Evolutionary conservation across 2,797 vertebrate genomes (phyloP).

Genomic region (Pempheris klunzingeri): DNA sequence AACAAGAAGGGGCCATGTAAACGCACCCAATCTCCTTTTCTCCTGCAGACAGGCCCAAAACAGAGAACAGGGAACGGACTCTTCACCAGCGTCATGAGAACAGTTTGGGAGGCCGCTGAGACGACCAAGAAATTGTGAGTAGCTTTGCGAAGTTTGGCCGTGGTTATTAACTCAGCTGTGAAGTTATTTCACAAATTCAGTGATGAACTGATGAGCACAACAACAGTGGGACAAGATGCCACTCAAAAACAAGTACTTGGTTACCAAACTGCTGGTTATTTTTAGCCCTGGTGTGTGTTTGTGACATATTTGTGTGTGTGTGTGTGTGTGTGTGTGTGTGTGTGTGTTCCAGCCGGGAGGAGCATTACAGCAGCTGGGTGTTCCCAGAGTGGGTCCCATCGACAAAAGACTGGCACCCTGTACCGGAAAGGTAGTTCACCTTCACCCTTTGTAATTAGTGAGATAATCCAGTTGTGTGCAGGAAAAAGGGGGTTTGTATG

Average conservation of each 20-base stretch:
- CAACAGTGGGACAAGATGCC: background rate
- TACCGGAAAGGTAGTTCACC: conserved; percentile 86
- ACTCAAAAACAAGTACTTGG: background rate
- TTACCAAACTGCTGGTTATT: background rate
- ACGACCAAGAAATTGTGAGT: conserved; percentile 86
- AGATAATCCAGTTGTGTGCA: background rate
- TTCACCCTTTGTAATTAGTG: background rate
- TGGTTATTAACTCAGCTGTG: background rate
- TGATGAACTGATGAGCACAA: background rate
- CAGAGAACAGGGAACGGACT: conserved; percentile 68
- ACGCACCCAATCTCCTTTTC: background rate
- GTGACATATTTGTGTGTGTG: background rate
- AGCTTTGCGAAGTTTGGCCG: background rate
- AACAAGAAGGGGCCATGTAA: background rate
- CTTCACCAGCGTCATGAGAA: conserved; percentile 58
- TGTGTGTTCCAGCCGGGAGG: conserved; percentile 85
- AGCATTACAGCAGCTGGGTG: conserved; percentile 89
- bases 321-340: conserved; percentile 28
- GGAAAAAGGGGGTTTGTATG: too few species aligned
- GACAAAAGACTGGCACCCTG: conserved; percentile 84
- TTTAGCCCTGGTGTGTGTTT: background rate
- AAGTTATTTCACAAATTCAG: background rate
- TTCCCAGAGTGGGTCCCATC: conserved; percentile 94
- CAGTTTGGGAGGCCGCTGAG: conserved; percentile 82
- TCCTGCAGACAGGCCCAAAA: conserved; percentile 16